These are phyloP conservation scores for Bradypodion pumilum DNA, from an alignment of 2,797 vertebrate genomes.

Conservation along the genomic window DNA sequence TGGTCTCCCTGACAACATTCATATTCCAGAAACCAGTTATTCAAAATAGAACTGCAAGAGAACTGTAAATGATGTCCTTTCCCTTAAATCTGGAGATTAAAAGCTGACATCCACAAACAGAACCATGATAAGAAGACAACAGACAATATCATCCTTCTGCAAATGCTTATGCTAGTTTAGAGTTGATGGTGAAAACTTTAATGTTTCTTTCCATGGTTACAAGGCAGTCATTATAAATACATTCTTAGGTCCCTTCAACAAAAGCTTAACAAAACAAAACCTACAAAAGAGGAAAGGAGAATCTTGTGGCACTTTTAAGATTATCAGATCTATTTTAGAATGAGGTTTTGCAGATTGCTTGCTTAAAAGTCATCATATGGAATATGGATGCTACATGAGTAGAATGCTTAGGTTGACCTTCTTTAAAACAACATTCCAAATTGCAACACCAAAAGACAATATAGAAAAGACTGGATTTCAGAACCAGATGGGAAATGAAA, in stretches of 20 bases:
- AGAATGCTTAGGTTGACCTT: neutral
- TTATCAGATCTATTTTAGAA: too few relatives aligned
- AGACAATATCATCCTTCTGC: neutral
- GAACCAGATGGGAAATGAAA: neutral
- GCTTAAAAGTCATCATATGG: neutral
- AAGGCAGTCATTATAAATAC: neutral
- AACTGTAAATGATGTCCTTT: neutral
- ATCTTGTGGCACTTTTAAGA: too few relatives aligned
- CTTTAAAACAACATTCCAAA: neutral
- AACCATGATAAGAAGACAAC: neutral
- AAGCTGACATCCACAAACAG: neutral
- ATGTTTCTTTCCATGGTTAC: neutral
- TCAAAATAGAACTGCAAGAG: neutral
- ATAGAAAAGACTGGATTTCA: neutral
- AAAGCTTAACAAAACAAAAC: too few relatives aligned
- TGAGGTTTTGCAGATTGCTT: too few relatives aligned
- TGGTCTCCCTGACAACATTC: neutral
- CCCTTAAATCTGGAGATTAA: neutral
- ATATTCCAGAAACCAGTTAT: neutral
- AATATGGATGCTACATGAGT: neutral
- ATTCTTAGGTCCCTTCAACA: neutral
- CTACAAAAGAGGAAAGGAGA: too few relatives aligned
- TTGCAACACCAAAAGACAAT: neutral
- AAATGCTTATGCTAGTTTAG: neutral
- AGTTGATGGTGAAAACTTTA: neutral